Evolutionary conservation across 2,888 invertebrate genomes (phyloP), one percentile per base, ranked within the genome.

Genomic region (Drosophila pseudotakahashii): DNA sequence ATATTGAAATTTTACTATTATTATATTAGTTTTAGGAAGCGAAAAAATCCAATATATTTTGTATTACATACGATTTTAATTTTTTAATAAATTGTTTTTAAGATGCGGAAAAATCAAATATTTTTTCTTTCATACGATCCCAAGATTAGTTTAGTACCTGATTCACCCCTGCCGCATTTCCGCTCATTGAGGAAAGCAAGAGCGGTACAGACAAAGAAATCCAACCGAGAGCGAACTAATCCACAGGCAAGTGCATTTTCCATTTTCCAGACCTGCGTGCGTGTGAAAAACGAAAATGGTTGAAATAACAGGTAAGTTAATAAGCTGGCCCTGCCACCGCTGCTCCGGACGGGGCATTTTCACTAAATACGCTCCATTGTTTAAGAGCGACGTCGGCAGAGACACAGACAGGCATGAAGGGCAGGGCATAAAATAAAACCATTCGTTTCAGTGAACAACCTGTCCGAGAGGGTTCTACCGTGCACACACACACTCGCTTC

Each of bases 221-320:
- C 53, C 59, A 42, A 51, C 53, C 55, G 57, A 64, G 64, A 47
- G 55, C 57, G 57, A 58, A 68, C 63, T 71, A 79, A 79, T 71
- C 75, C 71, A 69, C 51, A 69, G 58, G 62, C 84, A 75, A 87
- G 73, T 84, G 88, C 70, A 84, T 83, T 81, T 83, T 77, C 73
- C 81, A 78, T 80, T 77, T 73, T 73, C 37, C 34, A 62, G 63
- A 13, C 26, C 52, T 41, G 58, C n/a, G 70, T 81, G 81, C 88
- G 81, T 87, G 88, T 84, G 85, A 87, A 81, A 85, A 84, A 78
- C 71, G 71, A 80, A 79, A 84, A 80, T 78, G 70, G 74, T 67
- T 73, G 57, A 69, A 63, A 78, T 75, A 75, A 75, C 85, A 87
- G 81, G 88, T 87, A 84, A 84, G 88, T 87, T 87, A 81, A 87